Conservation (phyloP, 2,888 invertebrate genomes). For the Drosophila mercatorum region DNA sequence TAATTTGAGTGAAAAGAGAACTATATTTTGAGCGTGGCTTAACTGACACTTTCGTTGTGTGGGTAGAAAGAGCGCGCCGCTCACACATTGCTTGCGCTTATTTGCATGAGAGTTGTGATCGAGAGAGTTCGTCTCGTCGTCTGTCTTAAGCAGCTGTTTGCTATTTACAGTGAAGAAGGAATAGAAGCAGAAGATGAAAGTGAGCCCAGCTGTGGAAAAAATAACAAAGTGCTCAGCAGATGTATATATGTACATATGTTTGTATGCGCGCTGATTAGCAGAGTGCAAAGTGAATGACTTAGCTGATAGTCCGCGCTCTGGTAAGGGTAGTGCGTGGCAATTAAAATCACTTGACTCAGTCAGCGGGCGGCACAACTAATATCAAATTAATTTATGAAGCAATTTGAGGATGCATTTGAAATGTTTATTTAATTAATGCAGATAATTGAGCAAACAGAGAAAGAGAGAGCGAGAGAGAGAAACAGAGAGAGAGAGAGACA, state of each 20-base stretch:
- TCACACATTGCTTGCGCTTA: slow-evolving; percentile 7
- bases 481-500: not conserved
- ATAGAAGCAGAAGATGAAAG: slow-evolving; percentile 14
- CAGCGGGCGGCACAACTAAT: slow-evolving; percentile 50
- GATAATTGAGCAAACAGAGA: slow-evolving; percentile 47
- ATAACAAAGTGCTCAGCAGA: not conserved
- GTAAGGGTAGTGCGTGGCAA: slow-evolving; percentile 39
- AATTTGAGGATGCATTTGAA: slow-evolving; percentile 67
- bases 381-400: slow-evolving; percentile 72
- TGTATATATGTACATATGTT: not conserved
- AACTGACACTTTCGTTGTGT: slow-evolving; percentile 28
- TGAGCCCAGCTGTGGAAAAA: not conserved
- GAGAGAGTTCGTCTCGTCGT: slow-evolving; percentile 19
- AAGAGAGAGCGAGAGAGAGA: not conserved
- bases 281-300: slow-evolving; percentile 1
- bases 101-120: slow-evolving; percentile 46
- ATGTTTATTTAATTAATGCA: slow-evolving; percentile 73
- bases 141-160: slow-evolving; percentile 66
- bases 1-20: slow-evolving; percentile 52
- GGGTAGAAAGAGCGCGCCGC: slow-evolving; percentile 9
- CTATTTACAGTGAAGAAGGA: slow-evolving; percentile 30
- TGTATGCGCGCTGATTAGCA: not conserved
- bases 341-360: slow-evolving; percentile 61
- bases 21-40: slow-evolving; percentile 51
- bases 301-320: slow-evolving; percentile 15